Evolutionary conservation across 2,113 vertebrate species (phyloP).

Genomic region (Clarias batrachus): DNA sequence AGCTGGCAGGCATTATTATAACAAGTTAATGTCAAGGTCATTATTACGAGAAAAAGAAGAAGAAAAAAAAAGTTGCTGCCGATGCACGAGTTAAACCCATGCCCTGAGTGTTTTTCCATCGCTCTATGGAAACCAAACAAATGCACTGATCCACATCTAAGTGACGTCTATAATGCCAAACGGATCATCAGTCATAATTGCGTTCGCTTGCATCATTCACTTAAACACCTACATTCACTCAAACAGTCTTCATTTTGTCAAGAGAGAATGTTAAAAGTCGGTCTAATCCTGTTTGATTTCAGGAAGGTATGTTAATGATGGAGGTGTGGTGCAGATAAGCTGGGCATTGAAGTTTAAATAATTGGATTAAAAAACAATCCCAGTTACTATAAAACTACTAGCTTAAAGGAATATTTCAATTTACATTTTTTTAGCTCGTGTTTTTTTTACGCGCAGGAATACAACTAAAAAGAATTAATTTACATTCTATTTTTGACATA

Average conservation of each 20-base stretch:
- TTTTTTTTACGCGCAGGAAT: not conserved
- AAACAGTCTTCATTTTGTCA: not conserved
- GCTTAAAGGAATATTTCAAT: not conserved
- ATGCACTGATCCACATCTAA: not conserved
- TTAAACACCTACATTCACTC: not conserved
- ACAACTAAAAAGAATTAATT: not conserved
- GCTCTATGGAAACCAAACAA: constrained; percentile 41
- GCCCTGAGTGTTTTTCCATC: constrained; percentile 34
- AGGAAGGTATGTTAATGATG: not conserved
- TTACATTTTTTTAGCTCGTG: not conserved
- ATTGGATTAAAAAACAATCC: not conserved
- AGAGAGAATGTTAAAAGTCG: not conserved
- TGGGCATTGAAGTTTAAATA: not conserved
- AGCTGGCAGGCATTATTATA: constrained; percentile 16
- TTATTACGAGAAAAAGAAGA: constrained; percentile 8
- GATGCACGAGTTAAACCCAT: constrained; percentile 13
- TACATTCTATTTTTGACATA: not conserved
- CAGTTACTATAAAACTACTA: not conserved
- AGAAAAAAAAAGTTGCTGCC: constrained; percentile 7
- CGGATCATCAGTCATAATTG: constrained; percentile 16
- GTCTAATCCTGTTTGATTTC: not conserved
- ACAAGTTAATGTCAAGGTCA: not conserved
- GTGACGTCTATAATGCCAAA: not conserved
- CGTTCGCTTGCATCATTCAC: not conserved
- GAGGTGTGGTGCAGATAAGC: not conserved